These are phyloP conservation scores for Iphiclides podalirius DNA, from an alignment of 2,888 invertebrate species.

Conservation along the genomic window DNA sequence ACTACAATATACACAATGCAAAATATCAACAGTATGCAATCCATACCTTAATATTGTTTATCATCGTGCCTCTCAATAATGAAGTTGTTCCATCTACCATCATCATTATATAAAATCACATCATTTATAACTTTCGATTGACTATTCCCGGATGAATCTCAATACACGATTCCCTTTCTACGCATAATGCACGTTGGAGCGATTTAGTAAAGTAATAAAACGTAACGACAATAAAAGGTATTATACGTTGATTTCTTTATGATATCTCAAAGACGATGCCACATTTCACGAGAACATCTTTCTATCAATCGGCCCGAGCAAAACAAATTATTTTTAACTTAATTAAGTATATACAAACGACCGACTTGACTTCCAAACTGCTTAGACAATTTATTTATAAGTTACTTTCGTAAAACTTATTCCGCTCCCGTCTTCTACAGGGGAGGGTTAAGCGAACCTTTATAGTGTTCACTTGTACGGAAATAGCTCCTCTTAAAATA, in stretches of 20 bases:
- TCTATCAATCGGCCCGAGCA: conserved; percentile 3
- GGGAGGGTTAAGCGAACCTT: conserved; percentile 8
- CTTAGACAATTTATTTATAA: conserved; percentile 23
- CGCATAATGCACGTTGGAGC: too few relatives aligned
- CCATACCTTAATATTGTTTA: too few relatives aligned
- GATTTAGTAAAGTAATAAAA: conserved; percentile 14
- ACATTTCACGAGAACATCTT: conserved; percentile 1
- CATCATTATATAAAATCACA: too few relatives aligned
- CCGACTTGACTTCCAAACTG: conserved; percentile 16
- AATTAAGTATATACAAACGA: conserved; percentile 22
- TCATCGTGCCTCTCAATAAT: too few relatives aligned
- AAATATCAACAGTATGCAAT: too few relatives aligned
- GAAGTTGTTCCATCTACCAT: too few relatives aligned
- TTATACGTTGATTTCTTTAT: conserved; percentile 20
- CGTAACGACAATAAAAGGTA: conserved; percentile 11
- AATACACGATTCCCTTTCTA: too few relatives aligned
- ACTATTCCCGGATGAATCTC: too few relatives aligned
- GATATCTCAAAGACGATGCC: conserved; percentile 6
- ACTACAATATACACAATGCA: too few relatives aligned
- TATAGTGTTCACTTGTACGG: conserved; percentile 3
- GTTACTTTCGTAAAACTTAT: conserved; percentile 20
- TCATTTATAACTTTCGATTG: too few relatives aligned
- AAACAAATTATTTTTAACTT: conserved; percentile 15
- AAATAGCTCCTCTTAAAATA: conserved; percentile 20
- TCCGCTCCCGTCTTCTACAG: conserved; percentile 5